Percentiles rank a stretch among this genome's conserved stretches.
phyloP scores from a whole-genome alignment of 1,140 invertebrate species.

The Tetramorium simillimum region DNA sequence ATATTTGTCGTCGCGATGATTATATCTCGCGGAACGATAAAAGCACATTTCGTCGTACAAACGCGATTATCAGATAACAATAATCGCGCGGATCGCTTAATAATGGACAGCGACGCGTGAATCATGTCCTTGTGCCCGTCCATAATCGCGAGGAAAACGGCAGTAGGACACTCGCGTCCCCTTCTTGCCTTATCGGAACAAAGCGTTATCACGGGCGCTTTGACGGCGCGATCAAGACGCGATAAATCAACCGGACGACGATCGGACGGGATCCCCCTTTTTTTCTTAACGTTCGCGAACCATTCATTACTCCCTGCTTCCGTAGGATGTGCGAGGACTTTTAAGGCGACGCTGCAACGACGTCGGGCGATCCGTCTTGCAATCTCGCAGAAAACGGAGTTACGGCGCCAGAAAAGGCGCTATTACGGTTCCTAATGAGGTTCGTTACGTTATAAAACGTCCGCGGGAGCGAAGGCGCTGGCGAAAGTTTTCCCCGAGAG shows the following conservation, averaged over 20 bases:
- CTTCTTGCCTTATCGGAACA: conserved; percentile 21
- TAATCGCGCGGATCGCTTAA: conserved; percentile 15
- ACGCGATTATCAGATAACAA: conserved; percentile 12
- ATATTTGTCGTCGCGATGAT: not conserved
- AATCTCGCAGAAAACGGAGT: conserved; percentile 28
- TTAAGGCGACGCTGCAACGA: conserved; percentile 23
- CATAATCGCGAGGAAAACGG: conserved; percentile 7
- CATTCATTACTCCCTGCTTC: conserved; percentile 26
- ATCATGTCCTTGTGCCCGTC: not conserved
- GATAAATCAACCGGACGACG: conserved; percentile 48
- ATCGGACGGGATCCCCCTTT: not conserved
- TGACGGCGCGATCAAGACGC: conserved; percentile 23
- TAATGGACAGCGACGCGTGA: not conserved
- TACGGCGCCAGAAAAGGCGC: conserved; percentile 22
- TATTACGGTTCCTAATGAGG: conserved; percentile 45
- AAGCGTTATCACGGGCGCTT: conserved; percentile 31
- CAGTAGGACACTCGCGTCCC: not conserved
- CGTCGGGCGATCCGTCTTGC: conserved; percentile 31
- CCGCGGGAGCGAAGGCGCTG: not conserved
- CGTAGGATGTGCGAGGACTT: conserved; percentile 48
- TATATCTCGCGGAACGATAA: not conserved
- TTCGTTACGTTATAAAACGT: conserved; percentile 44
- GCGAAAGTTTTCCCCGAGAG: conserved; percentile 25
- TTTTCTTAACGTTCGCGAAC: not conserved
- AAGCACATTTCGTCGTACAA: conserved; percentile 2